A percentile compares a stretch with the other conserved stretches of the same genome.
phyloP scores from a whole-genome alignment of 2,113 vertebrate species.

The Chionis minor region DNA sequence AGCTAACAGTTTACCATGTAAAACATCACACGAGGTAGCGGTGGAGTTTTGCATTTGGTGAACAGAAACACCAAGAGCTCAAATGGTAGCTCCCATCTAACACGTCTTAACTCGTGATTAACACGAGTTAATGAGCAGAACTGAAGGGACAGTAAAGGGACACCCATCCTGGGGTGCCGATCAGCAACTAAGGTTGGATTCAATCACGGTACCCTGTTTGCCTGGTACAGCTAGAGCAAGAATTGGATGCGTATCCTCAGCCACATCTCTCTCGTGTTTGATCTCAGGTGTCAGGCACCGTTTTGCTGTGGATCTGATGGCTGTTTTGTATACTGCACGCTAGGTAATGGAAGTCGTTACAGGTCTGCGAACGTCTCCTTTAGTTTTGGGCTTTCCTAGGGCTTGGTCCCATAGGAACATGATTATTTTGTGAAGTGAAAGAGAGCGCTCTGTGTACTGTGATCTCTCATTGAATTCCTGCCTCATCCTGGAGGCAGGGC shows the following conservation, averaged over 20 bases:
- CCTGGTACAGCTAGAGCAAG: not conserved
- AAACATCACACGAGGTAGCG: not conserved
- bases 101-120: not conserved
- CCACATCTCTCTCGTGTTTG: not conserved
- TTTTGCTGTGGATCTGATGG: not conserved
- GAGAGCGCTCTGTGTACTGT: not conserved
- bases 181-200: not conserved
- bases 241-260: not conserved
- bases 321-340: not conserved
- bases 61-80: not conserved
- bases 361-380: not conserved
- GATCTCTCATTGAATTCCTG: slow-evolving; percentile 10
- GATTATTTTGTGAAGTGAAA: not conserved
- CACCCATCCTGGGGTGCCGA: not conserved
- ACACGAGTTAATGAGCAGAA: not conserved
- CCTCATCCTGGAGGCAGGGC: not conserved
- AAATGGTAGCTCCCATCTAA: not conserved
- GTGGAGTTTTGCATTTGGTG: not conserved
- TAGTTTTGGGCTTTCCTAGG: not conserved
- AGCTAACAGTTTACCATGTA: not conserved
- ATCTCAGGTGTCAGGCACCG: not conserved
- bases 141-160: not conserved
- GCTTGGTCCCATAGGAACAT: not conserved
- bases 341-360: not conserved
- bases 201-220: rapidly evolving